These are phyloP conservation scores for Bubo scandiacus DNA, from an alignment of 2,113 vertebrate genomes.

Conservation along the genomic window DNA sequence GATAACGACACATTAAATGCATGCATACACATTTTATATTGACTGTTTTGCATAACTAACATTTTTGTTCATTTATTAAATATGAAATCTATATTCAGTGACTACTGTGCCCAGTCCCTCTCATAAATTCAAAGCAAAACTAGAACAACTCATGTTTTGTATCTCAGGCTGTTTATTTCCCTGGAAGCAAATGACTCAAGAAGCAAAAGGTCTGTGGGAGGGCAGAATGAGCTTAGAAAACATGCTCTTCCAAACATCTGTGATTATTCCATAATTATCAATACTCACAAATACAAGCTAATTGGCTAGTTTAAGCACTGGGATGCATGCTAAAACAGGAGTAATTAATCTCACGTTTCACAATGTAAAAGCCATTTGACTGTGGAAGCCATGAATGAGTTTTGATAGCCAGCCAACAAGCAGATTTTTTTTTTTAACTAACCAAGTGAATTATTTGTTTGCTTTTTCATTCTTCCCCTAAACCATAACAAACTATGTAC, in stretches of 20 bases:
- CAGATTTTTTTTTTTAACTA: not conserved
- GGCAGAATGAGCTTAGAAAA: not conserved
- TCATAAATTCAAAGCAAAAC: not conserved
- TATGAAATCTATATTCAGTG: not conserved
- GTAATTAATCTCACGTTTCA: not conserved
- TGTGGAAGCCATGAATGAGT: not conserved
- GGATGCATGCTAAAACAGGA: not conserved
- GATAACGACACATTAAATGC: not conserved
- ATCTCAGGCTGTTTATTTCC: not conserved
- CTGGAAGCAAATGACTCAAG: not conserved
- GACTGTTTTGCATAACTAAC: not conserved
- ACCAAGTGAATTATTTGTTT: not conserved
- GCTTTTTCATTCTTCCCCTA: not conserved
- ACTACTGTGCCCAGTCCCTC: not conserved
- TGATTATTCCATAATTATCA: not conserved
- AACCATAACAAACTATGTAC: not conserved
- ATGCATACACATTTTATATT: not conserved
- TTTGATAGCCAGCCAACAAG: not conserved
- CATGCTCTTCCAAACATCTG: not conserved
- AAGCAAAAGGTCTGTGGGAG: not conserved
- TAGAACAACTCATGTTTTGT: not conserved
- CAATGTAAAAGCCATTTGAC: not conserved
- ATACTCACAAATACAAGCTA: not conserved
- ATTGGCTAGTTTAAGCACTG: not conserved
- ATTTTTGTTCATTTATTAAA: not conserved